Percentiles rank a stretch among this genome's conserved stretches.
phyloP scores from a whole-genome alignment of 2,888 invertebrate genomes.

The Mermis nigrescens region DNA sequence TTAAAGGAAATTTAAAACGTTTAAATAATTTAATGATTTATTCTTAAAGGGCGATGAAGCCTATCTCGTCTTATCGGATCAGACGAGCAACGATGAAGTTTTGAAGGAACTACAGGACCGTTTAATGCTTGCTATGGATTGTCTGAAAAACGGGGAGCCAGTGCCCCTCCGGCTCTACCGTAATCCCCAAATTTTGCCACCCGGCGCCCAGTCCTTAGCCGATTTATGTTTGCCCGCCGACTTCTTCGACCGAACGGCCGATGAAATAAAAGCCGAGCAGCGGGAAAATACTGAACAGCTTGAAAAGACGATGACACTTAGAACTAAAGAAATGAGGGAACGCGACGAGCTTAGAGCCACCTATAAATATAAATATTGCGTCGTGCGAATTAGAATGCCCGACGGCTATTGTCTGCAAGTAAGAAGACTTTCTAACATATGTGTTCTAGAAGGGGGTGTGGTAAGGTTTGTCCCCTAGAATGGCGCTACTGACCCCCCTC shows the following conservation, averaged over 20 bases:
- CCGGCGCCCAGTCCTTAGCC: not conserved
- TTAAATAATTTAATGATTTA: too few relatives aligned
- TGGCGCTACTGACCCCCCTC: not conserved
- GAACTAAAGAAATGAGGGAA: constrained; percentile 86
- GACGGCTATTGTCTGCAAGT: constrained; percentile 59
- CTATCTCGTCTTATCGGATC: constrained; percentile 1
- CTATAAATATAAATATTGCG: constrained; percentile 60
- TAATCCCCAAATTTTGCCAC: constrained; percentile 36
- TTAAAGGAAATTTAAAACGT: too few relatives aligned
- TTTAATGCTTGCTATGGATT: constrained; percentile 50
- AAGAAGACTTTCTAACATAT: too few relatives aligned
- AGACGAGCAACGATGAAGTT: constrained; percentile 18
- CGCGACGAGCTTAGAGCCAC: constrained; percentile 61
- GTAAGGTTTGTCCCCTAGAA: not conserved
- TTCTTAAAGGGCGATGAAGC: not conserved
- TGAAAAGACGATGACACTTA: constrained; percentile 45
- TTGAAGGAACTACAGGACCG: too few relatives aligned
- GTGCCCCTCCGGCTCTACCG: constrained; percentile 66
- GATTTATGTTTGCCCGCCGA: constrained; percentile 52
- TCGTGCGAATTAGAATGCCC: constrained; percentile 69
- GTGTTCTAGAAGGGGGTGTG: constrained; percentile 13
- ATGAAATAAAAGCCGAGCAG: constrained; percentile 59
- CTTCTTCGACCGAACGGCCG: constrained; percentile 59
- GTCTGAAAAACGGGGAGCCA: constrained; percentile 55
- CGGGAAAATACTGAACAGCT: constrained; percentile 18